These are phyloP conservation scores for Fregetta grallaria DNA, from an alignment of 2,113 vertebrate species.

Conservation along the genomic window DNA sequence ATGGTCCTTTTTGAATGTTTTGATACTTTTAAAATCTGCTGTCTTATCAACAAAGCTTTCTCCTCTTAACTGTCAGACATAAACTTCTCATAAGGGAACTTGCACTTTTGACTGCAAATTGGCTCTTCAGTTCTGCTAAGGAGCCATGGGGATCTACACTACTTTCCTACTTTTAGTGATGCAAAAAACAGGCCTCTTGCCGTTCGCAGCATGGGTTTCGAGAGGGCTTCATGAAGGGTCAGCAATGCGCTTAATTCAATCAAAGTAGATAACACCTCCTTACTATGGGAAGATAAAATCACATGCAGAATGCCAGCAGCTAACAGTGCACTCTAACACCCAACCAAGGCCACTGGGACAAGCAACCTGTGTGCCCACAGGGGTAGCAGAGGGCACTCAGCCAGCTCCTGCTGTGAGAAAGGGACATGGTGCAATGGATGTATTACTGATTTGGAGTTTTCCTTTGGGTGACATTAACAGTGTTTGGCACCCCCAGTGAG, in stretches of 20 bases:
- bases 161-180: background rate
- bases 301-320: background rate
- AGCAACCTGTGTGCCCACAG: background rate
- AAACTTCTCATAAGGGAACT: background rate
- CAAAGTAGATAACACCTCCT: background rate
- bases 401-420: background rate
- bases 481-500: background rate
- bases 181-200: background rate
- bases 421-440: accelerated
- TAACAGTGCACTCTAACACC: accelerated
- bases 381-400: background rate
- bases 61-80: background rate
- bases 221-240: background rate
- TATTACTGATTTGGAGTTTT: background rate
- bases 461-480: background rate
- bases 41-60: background rate
- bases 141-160: background rate
- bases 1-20: background rate
- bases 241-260: background rate
- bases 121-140: background rate
- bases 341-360: accelerated
- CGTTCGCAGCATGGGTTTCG: background rate
- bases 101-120: background rate
- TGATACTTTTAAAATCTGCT: background rate
- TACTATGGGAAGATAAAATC: background rate